Evolutionary conservation across 2,888 invertebrate genomes (phyloP), one percentile per base, ranked within the genome.

Genomic region (Leucozona laternaria): DNA sequence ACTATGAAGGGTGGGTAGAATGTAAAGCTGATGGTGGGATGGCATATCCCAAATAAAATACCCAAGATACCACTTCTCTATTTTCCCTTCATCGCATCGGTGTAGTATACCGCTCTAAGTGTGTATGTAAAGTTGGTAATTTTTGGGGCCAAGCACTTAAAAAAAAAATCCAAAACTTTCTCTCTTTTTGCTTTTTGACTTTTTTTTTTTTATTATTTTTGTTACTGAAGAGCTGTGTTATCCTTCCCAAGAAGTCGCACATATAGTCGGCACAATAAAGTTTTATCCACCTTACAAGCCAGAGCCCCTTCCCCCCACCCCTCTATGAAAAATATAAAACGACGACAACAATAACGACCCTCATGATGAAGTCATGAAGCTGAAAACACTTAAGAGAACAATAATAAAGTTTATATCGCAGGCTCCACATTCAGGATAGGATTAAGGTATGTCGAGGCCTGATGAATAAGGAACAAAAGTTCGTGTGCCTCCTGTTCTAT

Each of bases 321-420:
- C 20, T 34, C 20, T 20, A 2, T 6, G 20, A 55, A 55, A 58
- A 45, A 11, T 53, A 48, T 57, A 68, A 78, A 68, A 79, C 48
- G 48, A 77, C 48, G 48, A 77, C 71, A 50, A 73, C 64, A 45
- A 48, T 55, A 28, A 80, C 60, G 77, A 81, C 85, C 85, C 86
- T 86, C 86, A 86, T 86, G 82, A 86, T 86, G 78, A 79, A 86
- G 86, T 82, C 86, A 86, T 86, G 86, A 86, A 86, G 86, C 75
- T 86, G 79, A 86, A 60, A 86, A 86, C 86, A 86, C 86, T 86
- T 86, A 86, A 86, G 86, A 86, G 86, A 73, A 86, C 86, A 86
- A 86, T 79, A 86, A 86, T 86, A 86, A 86, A 79, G 81, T 79
- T 82, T 82, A 86, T 75, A 79, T 76, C 75, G n/a, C n/a, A 86